phyloP scores from a whole-genome alignment of 2,797 vertebrate species.

The Novumbra hubbsi region DNA sequence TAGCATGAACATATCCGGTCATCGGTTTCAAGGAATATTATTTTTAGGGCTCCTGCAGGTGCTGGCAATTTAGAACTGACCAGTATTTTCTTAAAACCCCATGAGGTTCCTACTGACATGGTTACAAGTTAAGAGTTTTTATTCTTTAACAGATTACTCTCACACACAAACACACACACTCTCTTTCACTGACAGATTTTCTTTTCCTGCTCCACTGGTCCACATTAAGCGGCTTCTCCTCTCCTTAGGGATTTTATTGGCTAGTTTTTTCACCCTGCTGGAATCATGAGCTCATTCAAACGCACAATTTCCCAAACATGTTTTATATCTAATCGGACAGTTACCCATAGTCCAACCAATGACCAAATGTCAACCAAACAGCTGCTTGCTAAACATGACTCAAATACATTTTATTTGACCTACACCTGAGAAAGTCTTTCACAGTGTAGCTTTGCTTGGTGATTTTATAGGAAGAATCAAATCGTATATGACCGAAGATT shows the following conservation, averaged over 20 bases:
- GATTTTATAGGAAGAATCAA: too few species aligned
- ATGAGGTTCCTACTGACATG: not conserved
- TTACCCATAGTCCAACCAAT: not conserved
- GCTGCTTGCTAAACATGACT: not conserved
- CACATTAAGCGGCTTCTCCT: not conserved
- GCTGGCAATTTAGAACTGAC: not conserved
- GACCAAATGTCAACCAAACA: not conserved
- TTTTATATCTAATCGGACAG: conserved; percentile 7
- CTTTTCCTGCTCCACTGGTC: not conserved
- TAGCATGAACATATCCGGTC: too few species aligned
- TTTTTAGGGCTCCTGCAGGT: not conserved
- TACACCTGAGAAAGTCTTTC: not conserved
- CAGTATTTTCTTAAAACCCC: conserved; percentile 6
- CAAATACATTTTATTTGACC: not conserved
- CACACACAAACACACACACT: too few species aligned
- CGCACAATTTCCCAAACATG: conserved; percentile 1
- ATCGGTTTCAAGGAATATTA: too few species aligned
- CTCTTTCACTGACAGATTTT: not conserved
- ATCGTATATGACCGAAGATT: not conserved
- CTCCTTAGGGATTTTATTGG: not conserved
- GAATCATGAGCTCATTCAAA: not conserved
- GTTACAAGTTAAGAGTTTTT: not conserved
- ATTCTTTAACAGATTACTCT: not conserved
- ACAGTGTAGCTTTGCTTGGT: not conserved
- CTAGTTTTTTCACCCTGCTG: not conserved